Evolutionary conservation across 2,888 invertebrate genomes (phyloP).

Genomic region (Acrocyrtus sp.): DNA sequence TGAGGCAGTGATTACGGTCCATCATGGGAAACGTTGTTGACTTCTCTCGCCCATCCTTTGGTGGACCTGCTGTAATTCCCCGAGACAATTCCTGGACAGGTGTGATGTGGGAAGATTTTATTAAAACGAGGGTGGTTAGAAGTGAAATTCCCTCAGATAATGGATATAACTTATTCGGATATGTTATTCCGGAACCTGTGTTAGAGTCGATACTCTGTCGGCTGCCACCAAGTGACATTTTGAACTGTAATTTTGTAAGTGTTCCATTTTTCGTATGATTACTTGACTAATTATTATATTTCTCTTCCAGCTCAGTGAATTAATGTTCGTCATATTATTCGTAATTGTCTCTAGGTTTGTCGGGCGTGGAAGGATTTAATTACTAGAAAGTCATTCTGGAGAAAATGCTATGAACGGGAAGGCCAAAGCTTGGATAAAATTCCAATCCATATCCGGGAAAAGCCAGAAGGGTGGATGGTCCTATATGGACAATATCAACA

Average conservation of each 20-base stretch:
- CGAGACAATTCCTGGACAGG: slow-evolving; percentile 29
- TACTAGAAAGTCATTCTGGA: slow-evolving; percentile 54
- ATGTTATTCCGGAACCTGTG: slow-evolving; percentile 43
- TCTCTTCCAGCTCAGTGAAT: too few species aligned
- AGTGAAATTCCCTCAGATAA: slow-evolving; percentile 20
- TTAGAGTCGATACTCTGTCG: slow-evolving; percentile 44
- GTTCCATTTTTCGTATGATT: too few species aligned
- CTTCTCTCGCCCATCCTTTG: slow-evolving; percentile 24
- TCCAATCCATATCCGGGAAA: slow-evolving; percentile 39
- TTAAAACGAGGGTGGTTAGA: slow-evolving; percentile 23
- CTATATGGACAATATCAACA: slow-evolving; percentile 35
- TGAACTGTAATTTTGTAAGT: slow-evolving; percentile 44
- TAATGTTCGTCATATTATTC: too few species aligned
- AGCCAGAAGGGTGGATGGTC: slow-evolving; percentile 44
- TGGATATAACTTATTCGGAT: slow-evolving; percentile 31
- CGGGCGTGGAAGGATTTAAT: slow-evolving; percentile 50
- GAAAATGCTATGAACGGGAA: slow-evolving; percentile 26
- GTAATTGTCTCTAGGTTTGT: slow-evolving; percentile 50
- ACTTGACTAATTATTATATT: too few species aligned
- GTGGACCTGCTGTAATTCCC: slow-evolving; percentile 31
- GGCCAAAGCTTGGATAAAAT: slow-evolving; percentile 31
- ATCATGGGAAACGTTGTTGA: slow-evolving; percentile 33
- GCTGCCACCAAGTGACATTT: slow-evolving; percentile 33
- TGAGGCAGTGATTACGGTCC: too few species aligned
- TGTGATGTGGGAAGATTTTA: slow-evolving; percentile 40